phyloP scores from a whole-genome alignment of 2,888 invertebrate species.

The Pinctada fucata region DNA sequence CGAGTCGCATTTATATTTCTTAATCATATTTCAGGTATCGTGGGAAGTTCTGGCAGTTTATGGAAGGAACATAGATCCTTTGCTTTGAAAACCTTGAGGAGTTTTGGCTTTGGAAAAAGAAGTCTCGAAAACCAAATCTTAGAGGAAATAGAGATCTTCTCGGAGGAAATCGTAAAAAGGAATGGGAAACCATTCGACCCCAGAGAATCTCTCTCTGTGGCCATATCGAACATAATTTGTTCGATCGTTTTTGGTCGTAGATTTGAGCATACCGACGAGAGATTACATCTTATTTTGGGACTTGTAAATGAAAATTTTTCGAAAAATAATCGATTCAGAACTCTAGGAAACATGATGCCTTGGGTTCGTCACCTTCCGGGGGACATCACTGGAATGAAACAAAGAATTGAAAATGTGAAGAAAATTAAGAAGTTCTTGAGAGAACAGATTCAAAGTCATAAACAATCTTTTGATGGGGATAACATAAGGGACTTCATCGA shows the following conservation, averaged over 20 bases:
- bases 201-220: background rate
- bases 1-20: no score
- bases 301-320: constrained; percentile 2
- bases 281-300: constrained; percentile 15
- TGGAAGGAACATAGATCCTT: constrained; percentile 29
- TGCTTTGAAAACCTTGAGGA: constrained; percentile 20
- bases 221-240: constrained; percentile 29
- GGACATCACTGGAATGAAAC: constrained; percentile 46
- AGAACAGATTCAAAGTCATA: constrained; percentile 35
- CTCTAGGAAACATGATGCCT: constrained; percentile 35
- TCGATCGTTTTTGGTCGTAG: constrained; percentile 30
- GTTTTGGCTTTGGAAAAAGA: constrained; percentile 29
- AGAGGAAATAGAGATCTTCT: constrained; percentile 21
- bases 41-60: background rate
- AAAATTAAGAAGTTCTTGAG: constrained; percentile 25
- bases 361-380: constrained; percentile 50
- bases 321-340: background rate
- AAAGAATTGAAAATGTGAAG: constrained; percentile 22
- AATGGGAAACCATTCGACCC: constrained; percentile 11
- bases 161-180: constrained; percentile 11
- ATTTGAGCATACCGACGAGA: constrained; percentile 25
- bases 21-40: constrained; percentile 8
- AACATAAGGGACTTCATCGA: constrained; percentile 52
- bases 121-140: constrained; percentile 24
- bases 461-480: constrained; percentile 42